Evolutionary conservation across 2,888 invertebrate genomes (phyloP), one percentile per base, ranked within the genome.

Genomic region (Eupithecia dodoneata): DNA sequence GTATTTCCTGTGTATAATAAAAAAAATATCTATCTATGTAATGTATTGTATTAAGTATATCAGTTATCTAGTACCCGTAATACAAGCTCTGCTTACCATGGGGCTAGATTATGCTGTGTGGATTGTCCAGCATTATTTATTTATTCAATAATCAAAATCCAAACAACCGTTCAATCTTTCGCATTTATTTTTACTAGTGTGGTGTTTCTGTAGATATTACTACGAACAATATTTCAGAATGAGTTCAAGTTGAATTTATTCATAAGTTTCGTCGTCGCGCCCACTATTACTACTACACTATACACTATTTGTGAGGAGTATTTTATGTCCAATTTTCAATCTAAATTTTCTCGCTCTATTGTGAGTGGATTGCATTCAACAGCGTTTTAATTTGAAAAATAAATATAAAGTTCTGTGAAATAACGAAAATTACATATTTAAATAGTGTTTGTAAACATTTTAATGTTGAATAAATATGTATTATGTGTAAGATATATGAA

Each of bases 181-280:
- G 9, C 18, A 9, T 59, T 59, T 59, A 18, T 59, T 18, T 30
- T 9, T 59, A 3, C 15, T 3, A 9, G 7, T 59, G 18, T 59
- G 52, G 7, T 52, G 30, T 18, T 73, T 79, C 79, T 79, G 59
- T 52, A 80, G 80, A 79, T 79, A 76, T 73, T 77, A 82, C 79
- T 80, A 74, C 75, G 47, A 10, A 42, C 67, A 15, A 42, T 45
- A 47, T 69, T 47, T 6, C 77, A 69, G 59, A 80, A 78, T 76
- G 81, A 79, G 80, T 72, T 78, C 73, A 70, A 74, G 66, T 76
- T 76, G 75, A 82, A 82, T 82, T 76, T 82, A 82, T 81, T 82
- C 81, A 82, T 82, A 81, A 81, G 79, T 78, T 80, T 72, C 15
- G 15, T 63, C 10, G 63, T 12, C 59, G 41, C 65, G 44, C 67